These are phyloP conservation scores for Okapia johnstoni DNA, from an alignment of 2,113 vertebrate genomes.

Conservation along the genomic window DNA sequence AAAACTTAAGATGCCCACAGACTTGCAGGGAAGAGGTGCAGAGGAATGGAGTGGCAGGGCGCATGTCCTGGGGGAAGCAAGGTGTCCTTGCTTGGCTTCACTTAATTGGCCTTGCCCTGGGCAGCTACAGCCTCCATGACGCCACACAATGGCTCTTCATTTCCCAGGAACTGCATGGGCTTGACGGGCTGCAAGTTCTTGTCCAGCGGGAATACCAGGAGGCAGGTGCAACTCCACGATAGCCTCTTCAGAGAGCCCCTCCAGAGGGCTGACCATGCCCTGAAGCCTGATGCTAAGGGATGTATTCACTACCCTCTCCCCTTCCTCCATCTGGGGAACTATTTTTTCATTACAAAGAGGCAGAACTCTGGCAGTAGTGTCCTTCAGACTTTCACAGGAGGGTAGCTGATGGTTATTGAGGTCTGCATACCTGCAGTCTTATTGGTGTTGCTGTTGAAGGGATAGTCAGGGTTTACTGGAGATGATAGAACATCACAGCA, in stretches of 20 bases:
- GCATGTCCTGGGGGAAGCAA: neutral
- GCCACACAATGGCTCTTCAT: constrained; percentile 94
- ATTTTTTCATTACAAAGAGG: constrained; percentile 92
- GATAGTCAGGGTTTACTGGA: constrained; percentile 85
- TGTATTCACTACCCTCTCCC: constrained; percentile 87
- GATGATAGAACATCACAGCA: constrained; percentile 86
- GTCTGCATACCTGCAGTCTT: constrained; percentile 90
- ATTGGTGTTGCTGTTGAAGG: constrained; percentile 85
- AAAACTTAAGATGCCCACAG: constrained; percentile 60
- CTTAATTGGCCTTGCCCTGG: constrained; percentile 96
- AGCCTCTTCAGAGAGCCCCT: constrained; percentile 93
- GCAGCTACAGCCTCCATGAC: constrained; percentile 97
- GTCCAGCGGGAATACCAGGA: constrained; percentile 96
- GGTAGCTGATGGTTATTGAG: constrained; percentile 89
- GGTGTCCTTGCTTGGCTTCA: constrained; percentile 71
- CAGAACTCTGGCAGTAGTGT: constrained; percentile 88
- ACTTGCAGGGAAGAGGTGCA: constrained; percentile 53
- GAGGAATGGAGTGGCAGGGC: neutral
- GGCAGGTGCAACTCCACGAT: constrained; percentile 98
- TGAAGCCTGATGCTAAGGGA: constrained; percentile 89
- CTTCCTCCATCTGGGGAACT: constrained; percentile 88
- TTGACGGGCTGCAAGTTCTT: constrained; percentile 94
- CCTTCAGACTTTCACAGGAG: constrained; percentile 88
- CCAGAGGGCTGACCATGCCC: constrained; percentile 89
- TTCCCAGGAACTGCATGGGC: constrained; percentile 96